Conservation (phyloP, 2,113 vertebrate genomes). For the Scopus umbretta region DNA sequence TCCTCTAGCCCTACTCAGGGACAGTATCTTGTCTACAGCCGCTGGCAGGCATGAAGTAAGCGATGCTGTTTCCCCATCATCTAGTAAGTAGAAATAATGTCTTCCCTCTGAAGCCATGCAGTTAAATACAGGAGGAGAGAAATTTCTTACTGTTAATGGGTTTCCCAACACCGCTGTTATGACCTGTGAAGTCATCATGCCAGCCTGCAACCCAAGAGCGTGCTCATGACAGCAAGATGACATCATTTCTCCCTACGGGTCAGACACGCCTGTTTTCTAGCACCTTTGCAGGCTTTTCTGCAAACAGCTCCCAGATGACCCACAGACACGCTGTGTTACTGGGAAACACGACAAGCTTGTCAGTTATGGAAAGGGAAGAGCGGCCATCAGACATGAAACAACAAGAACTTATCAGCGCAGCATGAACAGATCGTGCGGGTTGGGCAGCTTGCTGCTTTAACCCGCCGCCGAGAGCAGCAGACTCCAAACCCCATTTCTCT, state of each 20-base stretch:
- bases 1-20: not conserved
- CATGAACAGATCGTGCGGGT: accelerated
- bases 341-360: accelerated
- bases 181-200: not conserved
- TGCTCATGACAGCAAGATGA: not conserved
- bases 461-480: not conserved
- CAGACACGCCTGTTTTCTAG: not conserved
- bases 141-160: not conserved
- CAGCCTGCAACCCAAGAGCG: not conserved
- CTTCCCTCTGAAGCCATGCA: not conserved
- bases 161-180: not conserved
- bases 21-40: not conserved
- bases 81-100: not conserved
- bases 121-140: not conserved
- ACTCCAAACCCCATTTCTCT: not conserved
- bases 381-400: accelerated
- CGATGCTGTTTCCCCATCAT: not conserved
- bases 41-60: not conserved
- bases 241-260: accelerated
- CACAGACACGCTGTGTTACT: not conserved
- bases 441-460: accelerated
- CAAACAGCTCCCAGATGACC: not conserved
- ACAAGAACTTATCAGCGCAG: not conserved
- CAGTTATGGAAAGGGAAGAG: not conserved
- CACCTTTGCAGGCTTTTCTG: not conserved